Conservation (phyloP, 2,888 invertebrate species). For the Vandiemenella viatica region DNA sequence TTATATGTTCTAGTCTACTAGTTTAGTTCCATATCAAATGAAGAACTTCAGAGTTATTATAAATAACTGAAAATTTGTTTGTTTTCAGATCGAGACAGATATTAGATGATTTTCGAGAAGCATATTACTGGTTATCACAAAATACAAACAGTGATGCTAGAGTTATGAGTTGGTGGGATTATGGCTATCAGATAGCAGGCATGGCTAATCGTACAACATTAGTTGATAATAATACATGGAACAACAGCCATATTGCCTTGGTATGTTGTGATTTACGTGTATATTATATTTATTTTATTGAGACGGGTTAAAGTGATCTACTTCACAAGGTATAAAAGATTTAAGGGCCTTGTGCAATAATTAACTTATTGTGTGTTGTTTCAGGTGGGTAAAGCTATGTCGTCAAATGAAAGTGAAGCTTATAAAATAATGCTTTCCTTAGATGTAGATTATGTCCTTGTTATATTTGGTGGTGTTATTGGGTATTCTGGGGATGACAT, state of each 20-base stretch:
- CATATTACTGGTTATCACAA: slow-evolving; percentile 96
- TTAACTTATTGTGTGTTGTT: no score
- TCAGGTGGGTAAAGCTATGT: slow-evolving; percentile 94
- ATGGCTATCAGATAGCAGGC: slow-evolving; percentile 96
- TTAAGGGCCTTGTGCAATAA: no score
- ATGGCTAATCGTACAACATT: slow-evolving; percentile 99
- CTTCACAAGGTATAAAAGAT: no score
- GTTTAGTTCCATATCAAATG: no score
- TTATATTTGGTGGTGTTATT: slow-evolving; percentile 99
- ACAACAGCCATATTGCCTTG: slow-evolving; percentile 96
- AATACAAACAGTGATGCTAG: slow-evolving; percentile 92
- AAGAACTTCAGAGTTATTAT: no score
- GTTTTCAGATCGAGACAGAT: slow-evolving; percentile 65
- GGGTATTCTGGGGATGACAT: slow-evolving; percentile 99
- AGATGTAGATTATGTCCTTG: slow-evolving; percentile 95
- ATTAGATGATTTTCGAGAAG: slow-evolving; percentile 96
- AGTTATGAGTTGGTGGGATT: slow-evolving; percentile 99
- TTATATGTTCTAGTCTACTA: no score
- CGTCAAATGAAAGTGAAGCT: slow-evolving; percentile 92
- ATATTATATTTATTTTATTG: no score
- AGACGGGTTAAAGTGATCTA: no score
- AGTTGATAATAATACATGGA: slow-evolving; percentile 99
- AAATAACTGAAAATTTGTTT: not conserved
- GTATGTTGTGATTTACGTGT: slow-evolving; percentile 28
- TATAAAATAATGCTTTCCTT: slow-evolving; percentile 93